phyloP scores from a whole-genome alignment of 2,113 vertebrate genomes.

The Apeltes quadracus region DNA sequence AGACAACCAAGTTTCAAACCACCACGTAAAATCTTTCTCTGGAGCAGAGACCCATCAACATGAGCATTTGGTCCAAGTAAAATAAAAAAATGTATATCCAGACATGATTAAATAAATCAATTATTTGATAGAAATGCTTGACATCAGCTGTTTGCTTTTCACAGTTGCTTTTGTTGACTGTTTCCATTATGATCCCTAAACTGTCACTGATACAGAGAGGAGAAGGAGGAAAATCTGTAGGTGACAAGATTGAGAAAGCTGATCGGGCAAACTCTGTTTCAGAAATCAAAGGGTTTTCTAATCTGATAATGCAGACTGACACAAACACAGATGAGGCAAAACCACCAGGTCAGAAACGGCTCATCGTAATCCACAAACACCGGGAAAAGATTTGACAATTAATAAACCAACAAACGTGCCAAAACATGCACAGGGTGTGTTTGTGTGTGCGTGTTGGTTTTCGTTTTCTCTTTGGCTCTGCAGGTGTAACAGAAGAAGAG shows the following conservation, averaged over 20 bases:
- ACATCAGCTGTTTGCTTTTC: slow-evolving; percentile 26
- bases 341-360: slow-evolving; percentile 44
- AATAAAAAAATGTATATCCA: neutral
- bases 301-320: slow-evolving; percentile 63
- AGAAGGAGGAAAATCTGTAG: slow-evolving; percentile 36
- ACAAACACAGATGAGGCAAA: slow-evolving; percentile 44
- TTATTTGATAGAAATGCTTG: neutral
- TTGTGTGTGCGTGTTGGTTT: slow-evolving; percentile 17
- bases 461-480: slow-evolving; percentile 16
- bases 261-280: slow-evolving; percentile 53
- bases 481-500: slow-evolving; percentile 64
- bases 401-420: slow-evolving; percentile 28
- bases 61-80: neutral
- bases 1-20: neutral
- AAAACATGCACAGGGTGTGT: slow-evolving; percentile 15
- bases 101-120: neutral
- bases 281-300: slow-evolving; percentile 66
- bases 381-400: slow-evolving; percentile 35
- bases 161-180: slow-evolving; percentile 9
- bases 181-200: slow-evolving; percentile 46
- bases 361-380: slow-evolving; percentile 58
- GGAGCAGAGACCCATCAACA: neutral
- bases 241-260: slow-evolving; percentile 54
- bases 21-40: neutral
- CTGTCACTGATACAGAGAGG: slow-evolving; percentile 13